Evolutionary conservation across 2,113 vertebrate genomes (phyloP), one percentile per base, ranked within the genome.

Genomic region (Gallinago paraguaiae): DNA sequence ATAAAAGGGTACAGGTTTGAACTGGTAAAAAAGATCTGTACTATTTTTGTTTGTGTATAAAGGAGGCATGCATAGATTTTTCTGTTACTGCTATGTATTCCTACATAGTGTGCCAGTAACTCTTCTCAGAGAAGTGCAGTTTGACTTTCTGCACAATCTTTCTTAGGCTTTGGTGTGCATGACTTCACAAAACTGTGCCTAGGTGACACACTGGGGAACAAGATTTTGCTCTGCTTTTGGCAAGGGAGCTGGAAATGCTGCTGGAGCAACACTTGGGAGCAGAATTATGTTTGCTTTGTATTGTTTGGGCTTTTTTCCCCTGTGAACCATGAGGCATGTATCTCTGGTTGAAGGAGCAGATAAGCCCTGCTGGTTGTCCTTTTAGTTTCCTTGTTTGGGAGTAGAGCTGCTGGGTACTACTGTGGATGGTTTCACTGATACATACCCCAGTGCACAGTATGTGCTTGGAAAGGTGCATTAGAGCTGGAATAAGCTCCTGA

Each of bases 301-400:
- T 53, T 30, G 35, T 71, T 60, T 81, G 56, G 16, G 50, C 33
- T 64, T 48, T 10, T 17, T 11, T 4, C 11, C 11, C 18, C 37
- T 20, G n/a, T 86, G 79, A 83, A 67, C 54, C 28, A 11, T 11
- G 63, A 90, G 59, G 78, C 41, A 45, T 51, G 28, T 39, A 15
- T 67, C 9, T 10, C 67, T 83, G 71, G 14, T n/a, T 61, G 46
- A 90, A 95, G 45, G 53, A 68, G 45, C 70, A 84, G 91, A 75
- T 76, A 68, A 88, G 35, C 39, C 18, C 24, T 74, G 18, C 43
- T 64, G 28, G 10, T 28, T 70, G 15, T 81, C 41, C 28, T 82
- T 91, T 90, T 80, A 8, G 22, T 92, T 80, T 70, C 68, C 50
- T 74, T 90, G 28, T 90, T 96, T 96, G 82, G 79, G 65, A 80